Evolutionary conservation across 2,888 invertebrate genomes (phyloP).

Genomic region (Trichogramma dendrolimi): DNA sequence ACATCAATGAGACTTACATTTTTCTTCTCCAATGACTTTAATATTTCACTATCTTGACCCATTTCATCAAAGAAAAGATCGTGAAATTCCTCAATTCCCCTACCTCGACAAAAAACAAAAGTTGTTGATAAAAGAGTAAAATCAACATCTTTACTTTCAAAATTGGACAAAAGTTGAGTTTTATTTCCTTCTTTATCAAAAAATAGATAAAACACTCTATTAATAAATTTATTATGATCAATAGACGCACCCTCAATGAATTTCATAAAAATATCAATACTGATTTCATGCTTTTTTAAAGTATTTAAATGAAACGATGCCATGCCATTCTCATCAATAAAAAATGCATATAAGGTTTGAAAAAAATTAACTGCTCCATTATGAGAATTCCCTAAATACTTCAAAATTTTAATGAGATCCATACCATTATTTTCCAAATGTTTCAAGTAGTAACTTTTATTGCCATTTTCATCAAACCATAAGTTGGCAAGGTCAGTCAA

Average conservation of each 20-base stretch:
- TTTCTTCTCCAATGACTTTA: too few relatives aligned
- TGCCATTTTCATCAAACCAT: slow-evolving; percentile 38
- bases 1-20: slow-evolving; percentile 21
- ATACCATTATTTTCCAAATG: too few relatives aligned
- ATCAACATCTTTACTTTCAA: slow-evolving; percentile 30
- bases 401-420: too few relatives aligned
- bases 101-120: too few relatives aligned
- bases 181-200: slow-evolving; percentile 30
- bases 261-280: slow-evolving; percentile 16
- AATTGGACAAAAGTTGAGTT: slow-evolving; percentile 12
- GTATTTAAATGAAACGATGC: slow-evolving; percentile 30
- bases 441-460: slow-evolving; percentile 35
- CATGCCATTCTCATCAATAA: too few relatives aligned
- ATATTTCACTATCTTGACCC: too few relatives aligned
- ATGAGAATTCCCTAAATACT: too few relatives aligned
- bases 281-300: slow-evolving; percentile 34
- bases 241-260: neutral
- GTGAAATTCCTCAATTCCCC: too few relatives aligned
- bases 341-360: too few relatives aligned
- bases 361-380: too few relatives aligned
- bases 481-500: slow-evolving; percentile 24
- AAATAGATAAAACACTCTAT: slow-evolving; percentile 37
- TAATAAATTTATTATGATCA: slow-evolving; percentile 36
- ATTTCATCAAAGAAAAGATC: too few relatives aligned
- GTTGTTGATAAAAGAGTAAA: neutral